Percentiles rank a stretch among this genome's conserved stretches.
phyloP scores from a whole-genome alignment of 2,113 vertebrate species.

The Guaruba guarouba region DNA sequence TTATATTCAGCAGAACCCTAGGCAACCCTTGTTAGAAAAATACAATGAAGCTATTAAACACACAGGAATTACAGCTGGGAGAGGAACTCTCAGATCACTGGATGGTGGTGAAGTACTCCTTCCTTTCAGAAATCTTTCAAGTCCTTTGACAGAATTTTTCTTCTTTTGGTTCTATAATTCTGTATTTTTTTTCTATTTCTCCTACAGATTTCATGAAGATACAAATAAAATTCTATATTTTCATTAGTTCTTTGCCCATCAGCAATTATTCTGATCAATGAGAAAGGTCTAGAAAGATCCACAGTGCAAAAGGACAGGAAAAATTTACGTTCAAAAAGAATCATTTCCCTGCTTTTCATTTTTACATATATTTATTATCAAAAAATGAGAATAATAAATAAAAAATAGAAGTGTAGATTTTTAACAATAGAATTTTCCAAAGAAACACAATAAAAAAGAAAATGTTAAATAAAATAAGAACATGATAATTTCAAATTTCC shows the following conservation, averaged over 20 bases:
- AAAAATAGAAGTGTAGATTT: not conserved
- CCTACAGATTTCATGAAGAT: not conserved
- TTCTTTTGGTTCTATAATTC: not conserved
- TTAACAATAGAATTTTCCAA: not conserved
- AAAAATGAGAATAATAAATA: not conserved
- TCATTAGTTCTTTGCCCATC: not conserved
- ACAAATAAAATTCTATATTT: not conserved
- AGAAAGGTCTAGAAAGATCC: not conserved
- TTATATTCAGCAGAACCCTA: not conserved
- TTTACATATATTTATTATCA: not conserved
- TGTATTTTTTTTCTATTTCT: not conserved
- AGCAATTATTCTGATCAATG: not conserved
- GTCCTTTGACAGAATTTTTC: not conserved
- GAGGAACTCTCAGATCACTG: not conserved
- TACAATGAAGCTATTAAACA: not conserved
- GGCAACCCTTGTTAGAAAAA: not conserved
- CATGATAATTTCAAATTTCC: not conserved
- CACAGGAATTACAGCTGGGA: not conserved
- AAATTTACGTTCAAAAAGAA: not conserved
- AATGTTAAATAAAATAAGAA: not conserved
- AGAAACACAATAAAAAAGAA: not conserved
- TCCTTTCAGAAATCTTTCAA: not conserved
- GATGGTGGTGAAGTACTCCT: not conserved
- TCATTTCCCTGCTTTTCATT: not conserved
- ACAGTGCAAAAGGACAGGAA: not conserved